phyloP scores from a whole-genome alignment of 1,140 invertebrate genomes.

The Schmidtea mediterranea region DNA sequence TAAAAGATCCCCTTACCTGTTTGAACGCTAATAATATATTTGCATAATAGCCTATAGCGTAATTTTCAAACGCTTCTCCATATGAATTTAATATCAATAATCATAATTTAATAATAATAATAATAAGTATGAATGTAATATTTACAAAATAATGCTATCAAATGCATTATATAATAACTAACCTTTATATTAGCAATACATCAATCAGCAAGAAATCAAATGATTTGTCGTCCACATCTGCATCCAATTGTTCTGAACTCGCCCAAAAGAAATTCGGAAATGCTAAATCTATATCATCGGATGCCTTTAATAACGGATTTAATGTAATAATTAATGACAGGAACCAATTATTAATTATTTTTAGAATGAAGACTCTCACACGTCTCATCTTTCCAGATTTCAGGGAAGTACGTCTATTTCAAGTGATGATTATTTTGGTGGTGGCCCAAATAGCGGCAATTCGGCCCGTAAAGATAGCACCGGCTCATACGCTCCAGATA shows the following conservation, averaged over 20 bases:
- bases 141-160: no score
- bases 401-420: conserved; percentile 48
- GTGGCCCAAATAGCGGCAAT: conserved; percentile 9
- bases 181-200: no score
- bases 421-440: conserved; percentile 75
- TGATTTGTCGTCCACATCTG: no score
- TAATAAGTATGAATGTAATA: no score
- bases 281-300: conserved; percentile 85
- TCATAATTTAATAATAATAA: no score
- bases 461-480: conserved; percentile 9
- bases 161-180: no score
- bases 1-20: no score
- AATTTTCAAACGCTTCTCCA: no score
- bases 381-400: conserved; percentile 41
- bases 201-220: not conserved
- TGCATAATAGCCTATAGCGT: no score
- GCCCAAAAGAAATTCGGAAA: conserved; percentile 78
- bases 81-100: no score
- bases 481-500: conserved; percentile 35
- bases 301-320: conserved; percentile 58
- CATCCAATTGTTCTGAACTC: conserved; percentile 10
- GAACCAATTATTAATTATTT: not conserved
- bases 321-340: not conserved
- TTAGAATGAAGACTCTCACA: not conserved
- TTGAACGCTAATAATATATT: no score